Evolutionary conservation across 2,888 invertebrate genomes (phyloP).

Genomic region (Nomada lathburiana): DNA sequence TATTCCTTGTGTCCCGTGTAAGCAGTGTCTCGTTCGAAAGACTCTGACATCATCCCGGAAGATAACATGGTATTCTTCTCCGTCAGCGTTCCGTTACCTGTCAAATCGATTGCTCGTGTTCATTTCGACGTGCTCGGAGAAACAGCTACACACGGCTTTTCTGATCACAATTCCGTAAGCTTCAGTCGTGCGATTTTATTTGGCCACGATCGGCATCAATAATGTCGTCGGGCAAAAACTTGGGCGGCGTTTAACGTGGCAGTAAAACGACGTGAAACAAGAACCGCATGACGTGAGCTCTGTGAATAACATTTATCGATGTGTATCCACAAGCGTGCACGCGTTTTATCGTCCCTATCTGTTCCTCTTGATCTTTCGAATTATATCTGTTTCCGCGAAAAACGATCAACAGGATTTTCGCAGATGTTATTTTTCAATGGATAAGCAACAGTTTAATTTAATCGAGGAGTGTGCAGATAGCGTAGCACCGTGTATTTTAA

Average conservation of each 20-base stretch:
- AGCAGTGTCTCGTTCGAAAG: conserved; percentile 44
- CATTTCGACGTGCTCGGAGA: conserved; percentile 6
- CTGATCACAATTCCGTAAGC: not conserved
- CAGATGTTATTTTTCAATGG: too few relatives aligned
- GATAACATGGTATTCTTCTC: conserved; percentile 53
- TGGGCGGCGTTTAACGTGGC: too few relatives aligned
- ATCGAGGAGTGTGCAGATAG: too few relatives aligned
- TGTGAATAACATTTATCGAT: conserved; percentile 25
- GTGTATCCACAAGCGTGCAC: not conserved
- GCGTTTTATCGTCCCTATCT: not conserved
- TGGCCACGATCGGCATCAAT: not conserved
- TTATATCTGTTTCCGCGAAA: not conserved
- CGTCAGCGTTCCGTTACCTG: conserved; percentile 56
- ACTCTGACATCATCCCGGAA: conserved; percentile 65
- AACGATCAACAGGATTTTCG: not conserved
- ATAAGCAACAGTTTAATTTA: too few relatives aligned
- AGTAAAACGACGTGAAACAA: not conserved
- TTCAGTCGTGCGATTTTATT: not conserved
- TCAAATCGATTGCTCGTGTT: conserved; percentile 50
- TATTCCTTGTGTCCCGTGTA: not conserved
- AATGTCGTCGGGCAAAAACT: not conserved
- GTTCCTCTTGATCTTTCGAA: too few relatives aligned
- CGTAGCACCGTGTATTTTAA: too few relatives aligned
- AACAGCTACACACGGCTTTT: not conserved
- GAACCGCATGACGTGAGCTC: conserved; percentile 27